Percentiles rank a stretch among this genome's conserved stretches.
Evolutionary conservation across 2,113 vertebrate genomes (phyloP).

Genomic region (Apodemus sylvaticus): DNA sequence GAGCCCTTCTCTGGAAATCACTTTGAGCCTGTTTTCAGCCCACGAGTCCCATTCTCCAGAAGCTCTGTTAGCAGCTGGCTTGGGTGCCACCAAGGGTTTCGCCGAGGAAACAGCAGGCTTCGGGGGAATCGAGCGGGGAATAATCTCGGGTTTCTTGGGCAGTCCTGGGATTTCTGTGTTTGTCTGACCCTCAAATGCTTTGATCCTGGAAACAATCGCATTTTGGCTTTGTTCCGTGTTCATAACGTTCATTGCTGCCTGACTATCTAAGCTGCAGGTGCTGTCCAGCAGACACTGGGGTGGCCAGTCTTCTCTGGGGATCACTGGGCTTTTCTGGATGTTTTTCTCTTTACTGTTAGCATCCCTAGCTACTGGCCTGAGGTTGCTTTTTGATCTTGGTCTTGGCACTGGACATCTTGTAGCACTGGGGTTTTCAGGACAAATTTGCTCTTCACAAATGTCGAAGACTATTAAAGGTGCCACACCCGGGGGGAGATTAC

Average conservation of each 20-base stretch:
- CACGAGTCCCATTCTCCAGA: conserved; percentile 84
- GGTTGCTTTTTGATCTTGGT: conserved; percentile 91
- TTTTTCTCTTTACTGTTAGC: conserved; percentile 82
- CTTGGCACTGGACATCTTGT: conserved; percentile 89
- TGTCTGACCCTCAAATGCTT: conserved; percentile 92
- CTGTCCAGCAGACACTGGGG: conserved; percentile 83
- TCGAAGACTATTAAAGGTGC: conserved; percentile 81
- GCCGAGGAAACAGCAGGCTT: conserved; percentile 85
- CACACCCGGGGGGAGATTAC: conserved; percentile 77
- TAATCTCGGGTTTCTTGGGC: conserved; percentile 87
- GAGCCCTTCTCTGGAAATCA: conserved; percentile 77
- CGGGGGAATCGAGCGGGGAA: conserved; percentile 83
- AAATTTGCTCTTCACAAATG: conserved; percentile 78
- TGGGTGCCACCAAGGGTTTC: conserved; percentile 89
- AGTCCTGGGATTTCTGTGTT: conserved; percentile 81
- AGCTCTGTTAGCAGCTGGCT: conserved; percentile 82
- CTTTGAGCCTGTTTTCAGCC: conserved; percentile 77
- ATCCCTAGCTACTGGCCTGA: conserved; percentile 84
- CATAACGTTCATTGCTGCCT: conserved; percentile 86
- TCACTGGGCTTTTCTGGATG: conserved; percentile 68
- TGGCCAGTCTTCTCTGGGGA: conserved; percentile 71
- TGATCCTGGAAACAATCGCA: conserved; percentile 91
- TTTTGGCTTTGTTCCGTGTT: conserved; percentile 87
- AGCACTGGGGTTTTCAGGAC: conserved; percentile 80
- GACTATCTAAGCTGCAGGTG: conserved; percentile 74